phyloP scores from a whole-genome alignment of 2,113 vertebrate species.

The Agapornis roseicollis region DNA sequence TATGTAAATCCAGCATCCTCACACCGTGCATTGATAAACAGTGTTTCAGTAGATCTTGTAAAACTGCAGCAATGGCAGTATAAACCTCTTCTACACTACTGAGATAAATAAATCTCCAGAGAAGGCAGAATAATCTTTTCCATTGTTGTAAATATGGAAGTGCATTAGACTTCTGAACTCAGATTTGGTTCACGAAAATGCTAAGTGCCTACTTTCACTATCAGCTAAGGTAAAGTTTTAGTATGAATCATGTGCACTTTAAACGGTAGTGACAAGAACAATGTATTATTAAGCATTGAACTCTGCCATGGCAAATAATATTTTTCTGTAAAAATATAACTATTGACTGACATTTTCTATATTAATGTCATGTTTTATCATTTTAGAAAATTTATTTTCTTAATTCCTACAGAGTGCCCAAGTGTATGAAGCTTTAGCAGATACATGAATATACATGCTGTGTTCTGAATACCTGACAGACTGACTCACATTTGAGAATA shows the following conservation, averaged over 20 bases:
- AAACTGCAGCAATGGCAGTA: neutral
- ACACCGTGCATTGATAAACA: constrained; percentile 13
- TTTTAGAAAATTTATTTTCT: constrained; percentile 29
- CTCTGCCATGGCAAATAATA: constrained; percentile 32
- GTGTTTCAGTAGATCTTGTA: neutral
- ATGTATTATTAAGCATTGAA: constrained; percentile 29
- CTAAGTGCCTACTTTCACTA: neutral
- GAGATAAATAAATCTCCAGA: constrained; percentile 40
- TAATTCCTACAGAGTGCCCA: constrained; percentile 26
- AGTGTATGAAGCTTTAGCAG: constrained; percentile 7
- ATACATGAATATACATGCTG: neutral
- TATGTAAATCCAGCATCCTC: constrained; percentile 17
- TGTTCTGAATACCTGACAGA: neutral
- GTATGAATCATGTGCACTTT: constrained; percentile 52
- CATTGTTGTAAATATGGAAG: constrained; percentile 36
- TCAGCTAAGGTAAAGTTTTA: constrained; percentile 42
- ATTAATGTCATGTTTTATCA: constrained; percentile 30
- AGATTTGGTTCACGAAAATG: constrained; percentile 33
- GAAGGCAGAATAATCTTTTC: constrained; percentile 17
- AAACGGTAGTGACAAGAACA: constrained; percentile 46
- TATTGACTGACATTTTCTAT: constrained; percentile 35
- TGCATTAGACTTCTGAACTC: constrained; percentile 21
- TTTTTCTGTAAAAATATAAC: constrained; percentile 57
- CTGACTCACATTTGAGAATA: neutral
- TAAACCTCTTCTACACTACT: neutral